Conservation (phyloP, 2,113 vertebrate species). For the Rattus rattus region DNA sequence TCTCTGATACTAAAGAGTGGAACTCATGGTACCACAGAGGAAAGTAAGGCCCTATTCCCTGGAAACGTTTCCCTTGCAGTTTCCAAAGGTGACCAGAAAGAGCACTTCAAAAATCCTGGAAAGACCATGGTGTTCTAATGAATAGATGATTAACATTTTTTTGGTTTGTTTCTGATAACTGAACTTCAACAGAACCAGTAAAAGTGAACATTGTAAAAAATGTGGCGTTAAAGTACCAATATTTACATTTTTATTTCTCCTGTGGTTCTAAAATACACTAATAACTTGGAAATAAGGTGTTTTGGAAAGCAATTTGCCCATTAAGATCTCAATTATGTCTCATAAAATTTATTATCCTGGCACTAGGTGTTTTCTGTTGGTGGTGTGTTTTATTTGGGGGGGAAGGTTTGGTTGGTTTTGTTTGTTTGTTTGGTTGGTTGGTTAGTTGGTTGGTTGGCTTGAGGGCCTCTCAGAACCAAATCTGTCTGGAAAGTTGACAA, state of each 20-base stretch:
- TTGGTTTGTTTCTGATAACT: constrained; percentile 35
- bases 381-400: no score
- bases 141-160: constrained; percentile 29
- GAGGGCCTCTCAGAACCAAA: neutral
- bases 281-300: neutral
- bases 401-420: no score
- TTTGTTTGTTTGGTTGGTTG: no score
- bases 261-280: constrained; percentile 45
- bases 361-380: neutral
- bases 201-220: constrained; percentile 49
- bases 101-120: neutral
- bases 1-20: constrained; percentile 24
- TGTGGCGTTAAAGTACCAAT: constrained; percentile 40
- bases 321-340: neutral
- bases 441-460: neutral
- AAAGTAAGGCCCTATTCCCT: neutral
- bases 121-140: neutral
- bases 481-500: neutral
- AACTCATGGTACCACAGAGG: neutral
- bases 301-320: constrained; percentile 27
- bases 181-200: constrained; percentile 31
- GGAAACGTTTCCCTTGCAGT: neutral
- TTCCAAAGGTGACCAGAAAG: neutral
- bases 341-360: neutral
- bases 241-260: constrained; percentile 52